Conservation (phyloP, 2,797 vertebrate genomes). For the Enteromius paludinosus region DNA sequence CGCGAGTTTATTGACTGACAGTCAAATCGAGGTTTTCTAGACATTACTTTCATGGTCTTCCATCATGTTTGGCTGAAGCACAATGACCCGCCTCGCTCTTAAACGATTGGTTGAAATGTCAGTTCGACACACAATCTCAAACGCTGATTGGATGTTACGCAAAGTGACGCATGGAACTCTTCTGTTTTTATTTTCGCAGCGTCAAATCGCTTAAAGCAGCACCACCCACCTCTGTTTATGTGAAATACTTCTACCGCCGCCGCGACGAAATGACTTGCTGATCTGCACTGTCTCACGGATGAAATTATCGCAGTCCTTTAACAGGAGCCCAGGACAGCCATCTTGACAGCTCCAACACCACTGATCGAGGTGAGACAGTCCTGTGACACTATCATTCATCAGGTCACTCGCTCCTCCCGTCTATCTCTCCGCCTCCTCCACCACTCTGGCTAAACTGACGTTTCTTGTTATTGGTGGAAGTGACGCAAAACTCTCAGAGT, state of each 20-base stretch:
- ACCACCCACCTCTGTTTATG: slow-evolving; percentile 75
- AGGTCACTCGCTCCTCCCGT: slow-evolving; percentile 53
- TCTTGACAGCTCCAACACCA: slow-evolving; percentile 45
- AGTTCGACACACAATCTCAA: slow-evolving; percentile 41
- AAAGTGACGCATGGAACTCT: background rate
- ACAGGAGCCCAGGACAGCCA: slow-evolving; percentile 51
- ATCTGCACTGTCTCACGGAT: slow-evolving; percentile 65
- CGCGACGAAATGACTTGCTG: slow-evolving; percentile 65
- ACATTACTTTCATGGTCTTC: slow-evolving; percentile 32
- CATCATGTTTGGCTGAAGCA: slow-evolving; percentile 66
- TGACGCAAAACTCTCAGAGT: slow-evolving; percentile 60
- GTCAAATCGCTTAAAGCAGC: slow-evolving; percentile 43
- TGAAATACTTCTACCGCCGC: slow-evolving; percentile 71
- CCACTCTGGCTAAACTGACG: slow-evolving; percentile 66
- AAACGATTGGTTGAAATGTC: slow-evolving; percentile 56
- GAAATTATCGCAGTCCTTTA: slow-evolving; percentile 54
- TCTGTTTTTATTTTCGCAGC: slow-evolving; percentile 6
- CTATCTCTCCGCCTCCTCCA: slow-evolving; percentile 56
- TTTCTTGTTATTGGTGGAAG: slow-evolving; percentile 79
- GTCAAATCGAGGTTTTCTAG: background rate
- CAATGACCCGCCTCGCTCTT: slow-evolving; percentile 62
- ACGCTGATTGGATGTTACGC: slow-evolving; percentile 43
- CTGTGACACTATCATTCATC: slow-evolving; percentile 54
- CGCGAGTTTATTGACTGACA: background rate
- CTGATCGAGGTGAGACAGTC: slow-evolving; percentile 40